phyloP scores from a whole-genome alignment of 2,113 vertebrate genomes.

The Oncorhynchus clarkii region DNA sequence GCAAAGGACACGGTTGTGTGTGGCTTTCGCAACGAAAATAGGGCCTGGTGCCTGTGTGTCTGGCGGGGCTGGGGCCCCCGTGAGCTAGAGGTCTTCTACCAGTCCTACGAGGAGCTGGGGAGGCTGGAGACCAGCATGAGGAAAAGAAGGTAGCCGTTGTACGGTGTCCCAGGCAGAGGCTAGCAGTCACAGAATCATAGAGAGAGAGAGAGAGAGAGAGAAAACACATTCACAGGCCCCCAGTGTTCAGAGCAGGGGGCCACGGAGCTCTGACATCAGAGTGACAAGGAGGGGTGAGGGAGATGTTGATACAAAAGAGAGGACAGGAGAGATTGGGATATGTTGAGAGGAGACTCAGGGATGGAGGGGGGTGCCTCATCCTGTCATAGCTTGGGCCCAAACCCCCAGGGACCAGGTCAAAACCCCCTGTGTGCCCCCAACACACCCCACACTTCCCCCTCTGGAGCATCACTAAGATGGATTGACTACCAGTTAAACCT shows the following conservation, averaged over 20 bases:
- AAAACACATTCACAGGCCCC: slow-evolving; percentile 28
- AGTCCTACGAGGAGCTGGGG: slow-evolving; percentile 86
- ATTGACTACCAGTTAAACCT: no score
- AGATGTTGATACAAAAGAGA: neutral
- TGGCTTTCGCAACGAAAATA: slow-evolving; percentile 79
- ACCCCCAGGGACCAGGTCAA: neutral
- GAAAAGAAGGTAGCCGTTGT: slow-evolving; percentile 82
- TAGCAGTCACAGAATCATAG: slow-evolving; percentile 27
- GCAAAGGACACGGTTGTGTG: slow-evolving; percentile 89
- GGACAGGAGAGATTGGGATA: no score
- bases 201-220: no score
- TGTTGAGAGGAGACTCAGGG: neutral
- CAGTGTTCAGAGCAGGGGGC: slow-evolving; percentile 18
- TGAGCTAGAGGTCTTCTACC: slow-evolving; percentile 92
- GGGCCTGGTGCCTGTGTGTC: slow-evolving; percentile 87
- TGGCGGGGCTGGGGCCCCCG: slow-evolving; percentile 90
- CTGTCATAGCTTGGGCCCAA: neutral
- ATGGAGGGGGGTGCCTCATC: no score
- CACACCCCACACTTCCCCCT: no score
- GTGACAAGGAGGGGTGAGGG: neutral
- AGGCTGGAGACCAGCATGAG: slow-evolving; percentile 82
- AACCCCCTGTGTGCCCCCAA: neutral
- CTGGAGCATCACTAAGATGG: no score
- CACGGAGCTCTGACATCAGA: slow-evolving; percentile 36
- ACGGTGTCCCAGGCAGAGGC: neutral